Percentiles rank a stretch among this genome's conserved stretches.
Conservation (phyloP, 2,797 vertebrate genomes). For the Okamejei kenojei region DNA sequence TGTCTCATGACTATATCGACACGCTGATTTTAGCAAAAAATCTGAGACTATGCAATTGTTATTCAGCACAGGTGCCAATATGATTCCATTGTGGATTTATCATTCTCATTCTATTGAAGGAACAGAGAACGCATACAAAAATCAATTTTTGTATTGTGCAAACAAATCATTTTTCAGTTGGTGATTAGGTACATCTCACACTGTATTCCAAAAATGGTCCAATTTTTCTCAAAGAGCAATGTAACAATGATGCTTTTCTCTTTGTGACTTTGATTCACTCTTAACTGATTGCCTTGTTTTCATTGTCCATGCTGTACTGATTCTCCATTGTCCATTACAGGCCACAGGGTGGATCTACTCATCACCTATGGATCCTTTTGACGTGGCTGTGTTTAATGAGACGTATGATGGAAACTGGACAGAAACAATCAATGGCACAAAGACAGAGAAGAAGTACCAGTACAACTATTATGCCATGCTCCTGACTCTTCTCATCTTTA, state of each 20-base stretch:
- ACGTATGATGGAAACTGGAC: conserved; percentile 70
- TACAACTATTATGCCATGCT: conserved; percentile 97
- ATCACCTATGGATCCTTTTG: conserved; percentile 81
- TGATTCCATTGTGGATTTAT: neutral
- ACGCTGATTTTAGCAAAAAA: neutral
- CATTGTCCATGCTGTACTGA: neutral
- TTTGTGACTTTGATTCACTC: neutral
- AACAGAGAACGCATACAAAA: neutral
- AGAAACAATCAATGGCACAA: conserved; percentile 68
- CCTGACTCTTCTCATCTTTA: conserved; percentile 88
- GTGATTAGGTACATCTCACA: neutral
- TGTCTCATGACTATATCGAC: neutral
- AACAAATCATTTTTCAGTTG: neutral
- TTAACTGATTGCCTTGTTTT: neutral
- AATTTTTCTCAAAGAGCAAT: neutral
- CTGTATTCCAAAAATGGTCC: neutral
- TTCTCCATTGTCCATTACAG: conserved; percentile 1
- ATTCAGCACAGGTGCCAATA: conserved; percentile 12
- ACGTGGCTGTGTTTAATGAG: conserved; percentile 79
- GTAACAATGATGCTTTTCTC: neutral
- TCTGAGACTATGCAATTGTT: neutral
- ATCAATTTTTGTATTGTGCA: neutral
- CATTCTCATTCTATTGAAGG: neutral
- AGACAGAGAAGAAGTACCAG: conserved; percentile 58
- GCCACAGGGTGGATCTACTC: neutral